Evolutionary conservation across 2,888 invertebrate genomes (phyloP), one percentile per base, ranked within the genome.

Genomic region (Hypomecis punctinalis): DNA sequence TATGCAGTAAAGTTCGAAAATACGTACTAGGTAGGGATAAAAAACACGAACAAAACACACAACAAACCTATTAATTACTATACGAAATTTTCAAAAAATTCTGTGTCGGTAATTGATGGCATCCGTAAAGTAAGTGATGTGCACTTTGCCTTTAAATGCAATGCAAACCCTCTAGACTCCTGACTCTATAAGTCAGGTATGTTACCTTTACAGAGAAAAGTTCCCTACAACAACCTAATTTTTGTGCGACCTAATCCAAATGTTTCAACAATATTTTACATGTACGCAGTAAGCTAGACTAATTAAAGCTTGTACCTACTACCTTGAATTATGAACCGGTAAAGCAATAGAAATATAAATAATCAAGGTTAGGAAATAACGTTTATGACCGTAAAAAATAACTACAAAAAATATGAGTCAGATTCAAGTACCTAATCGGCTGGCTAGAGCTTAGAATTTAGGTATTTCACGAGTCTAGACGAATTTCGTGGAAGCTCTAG

Each of bases 381-480:
- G 46, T 63, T 63, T 52, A 58, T 33, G 13, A 47, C 43, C 42
- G 42, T 48, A 58, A 58, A 63, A 62, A 63, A 61, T 54, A 5
- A 39, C 10, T 40, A 52, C 8, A 13, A 39, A 43, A 36, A 3
- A 45, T 48, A 43, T 58, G 63, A 63, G 8, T 63, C 63, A 63
- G n/a, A 37, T 23, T 23, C 54, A 48, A 48, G 55, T 43, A n/a
- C n/a, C n/a, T n/a, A 49, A 51, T 49, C 39, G 5, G 8, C 43
- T 39, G 3, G 23, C 23, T 23, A 23, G 23, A 23, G 23, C 23
- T 23, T 23, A 39, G 0, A 35, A 49, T 42, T 37, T 45, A 49
- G 43, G 45, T 45, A 49, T 63, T 63, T 51, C 13, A 51, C 9
- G 35, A 63, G 57, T 63, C 57, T 58, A 58, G 58, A 57, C 63